Evolutionary conservation across 1,140 invertebrate species (phyloP), one percentile per base, ranked within the genome.

Genomic region (Drosophila nigromelanica): DNA sequence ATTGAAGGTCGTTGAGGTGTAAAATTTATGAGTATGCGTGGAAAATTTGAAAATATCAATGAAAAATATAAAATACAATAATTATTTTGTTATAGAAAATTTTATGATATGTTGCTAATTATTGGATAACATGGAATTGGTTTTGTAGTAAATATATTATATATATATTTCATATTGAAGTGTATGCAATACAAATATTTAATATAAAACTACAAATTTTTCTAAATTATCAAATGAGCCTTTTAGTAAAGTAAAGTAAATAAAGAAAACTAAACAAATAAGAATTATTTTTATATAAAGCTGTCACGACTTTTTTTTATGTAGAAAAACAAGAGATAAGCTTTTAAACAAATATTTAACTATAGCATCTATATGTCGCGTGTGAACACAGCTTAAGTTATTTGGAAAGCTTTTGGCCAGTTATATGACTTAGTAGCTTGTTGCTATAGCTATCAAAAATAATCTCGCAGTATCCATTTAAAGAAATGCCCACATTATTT

Each of bases 1-100:
- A 33, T 47, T 59, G 55, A 67, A 73, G 70, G 70, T 12, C 56
- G 40, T 4, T 10, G 3, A 18, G 40, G 43, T 48, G 42, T 67
- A 21, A 52, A 10, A 52, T 62, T 35, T 21, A 60, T 47, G 18
- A 11, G 14, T 15, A 33, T 35, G 24, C 21, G 21, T 52, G 35
- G 48, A 15, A 24, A 24, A n/a, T 50, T 50, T 24, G 39, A 4
- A 61, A 37, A 30, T 43, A 6, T 52, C 10, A 21, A 11, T 18
- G 15, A 59, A 4, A 14, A 18, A 10, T 24, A 18, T 18, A 15
- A 7, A 40, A 27, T 5, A n/a, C 37, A 40, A 40, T 18, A 43
- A 43, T 3, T 18, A 18, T 10, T 15, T 15, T 42, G 14, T 42
- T 4, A 3, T 14, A 1, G n/a, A 45, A 45, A 45, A 45, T 5